Evolutionary conservation across 2,113 vertebrate genomes (phyloP), one percentile per base, ranked within the genome.

Genomic region (Corythornis vintsioides): DNA sequence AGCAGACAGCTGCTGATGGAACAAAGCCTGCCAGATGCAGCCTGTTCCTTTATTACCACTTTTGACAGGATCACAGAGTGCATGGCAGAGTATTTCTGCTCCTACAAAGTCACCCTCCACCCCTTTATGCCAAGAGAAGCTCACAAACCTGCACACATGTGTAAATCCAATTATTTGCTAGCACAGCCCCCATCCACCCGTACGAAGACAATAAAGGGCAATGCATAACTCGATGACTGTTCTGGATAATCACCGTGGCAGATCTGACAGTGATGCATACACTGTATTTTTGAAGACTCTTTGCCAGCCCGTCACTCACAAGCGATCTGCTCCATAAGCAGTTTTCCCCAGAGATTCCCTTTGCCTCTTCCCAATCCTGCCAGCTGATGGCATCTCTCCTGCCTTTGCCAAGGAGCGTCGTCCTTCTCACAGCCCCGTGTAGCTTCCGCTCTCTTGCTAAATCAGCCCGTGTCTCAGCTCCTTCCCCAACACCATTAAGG

Each of bases 101-200:
- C 66, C 50, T 88, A 45, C 18, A 13, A 55, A n/a, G 72, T 11
- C 26, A 3, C 17, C 5, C 11, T 15, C 16, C 4, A 38, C 42
- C 45, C 33, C 59, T 67, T 75, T 67, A 8, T 8, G 40, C 60
- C 13, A 47, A 31, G 38, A 29, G 38, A 24, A 3, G 1, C 31
- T 60, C 0, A 1, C 45, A 59, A 42, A 52, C 45, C 13, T 10
- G 5, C 17, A 11, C 6, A 40, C 4, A 3, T 0, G 3, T 65
- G 35, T 14, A 64, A 90, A 92, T 42, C 31, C 13, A n/a, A 48
- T 61, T 66, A 57, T 79, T 64, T 76, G 31, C 53, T 14, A 59
- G 40, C 52, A 55, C n/a, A 10, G 6, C 7, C 28, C 8, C 1
- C 31, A 11, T 15, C 28, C 2, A 7, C 42, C 25, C 22, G 7